Percentiles rank a stretch among this genome's conserved stretches.
phyloP scores from a whole-genome alignment of 1,140 invertebrate genomes.

The Sitobion miscanthi region DNA sequence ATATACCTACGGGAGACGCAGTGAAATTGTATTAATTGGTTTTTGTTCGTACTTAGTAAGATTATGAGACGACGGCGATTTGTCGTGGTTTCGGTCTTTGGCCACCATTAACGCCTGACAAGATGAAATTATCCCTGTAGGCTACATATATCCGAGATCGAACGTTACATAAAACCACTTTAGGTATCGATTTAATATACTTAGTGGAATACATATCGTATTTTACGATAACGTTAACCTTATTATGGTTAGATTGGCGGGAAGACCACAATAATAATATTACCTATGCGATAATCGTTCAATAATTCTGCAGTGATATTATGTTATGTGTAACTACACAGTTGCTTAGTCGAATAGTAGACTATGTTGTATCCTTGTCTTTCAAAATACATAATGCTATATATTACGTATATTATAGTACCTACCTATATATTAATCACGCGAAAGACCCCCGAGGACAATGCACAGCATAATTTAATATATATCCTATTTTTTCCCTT shows the following conservation, averaged over 20 bases:
- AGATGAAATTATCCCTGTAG: neutral
- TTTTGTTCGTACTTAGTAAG: neutral
- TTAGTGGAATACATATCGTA: neutral
- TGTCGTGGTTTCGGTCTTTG: neutral
- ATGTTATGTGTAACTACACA: neutral
- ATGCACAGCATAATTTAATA: neutral
- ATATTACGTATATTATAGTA: neutral
- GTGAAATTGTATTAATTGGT: neutral
- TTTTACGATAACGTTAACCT: neutral
- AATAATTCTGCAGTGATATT: neutral
- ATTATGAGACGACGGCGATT: neutral
- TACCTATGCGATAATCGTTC: no score
- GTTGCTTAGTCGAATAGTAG: neutral
- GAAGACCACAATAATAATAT: no score
- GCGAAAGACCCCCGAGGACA: neutral
- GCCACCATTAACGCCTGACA: neutral
- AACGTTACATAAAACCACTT: neutral
- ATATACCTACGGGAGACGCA: neutral
- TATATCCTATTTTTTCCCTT: neutral
- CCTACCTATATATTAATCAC: neutral
- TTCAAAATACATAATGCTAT: neutral
- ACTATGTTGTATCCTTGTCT: neutral
- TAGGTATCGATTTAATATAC: neutral
- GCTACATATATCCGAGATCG: neutral
- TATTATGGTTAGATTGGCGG: neutral